A percentile compares a stretch with the other conserved stretches of the same genome.
Conservation (phyloP, 2,797 vertebrate species). For the Babyrousa celebensis region DNA sequence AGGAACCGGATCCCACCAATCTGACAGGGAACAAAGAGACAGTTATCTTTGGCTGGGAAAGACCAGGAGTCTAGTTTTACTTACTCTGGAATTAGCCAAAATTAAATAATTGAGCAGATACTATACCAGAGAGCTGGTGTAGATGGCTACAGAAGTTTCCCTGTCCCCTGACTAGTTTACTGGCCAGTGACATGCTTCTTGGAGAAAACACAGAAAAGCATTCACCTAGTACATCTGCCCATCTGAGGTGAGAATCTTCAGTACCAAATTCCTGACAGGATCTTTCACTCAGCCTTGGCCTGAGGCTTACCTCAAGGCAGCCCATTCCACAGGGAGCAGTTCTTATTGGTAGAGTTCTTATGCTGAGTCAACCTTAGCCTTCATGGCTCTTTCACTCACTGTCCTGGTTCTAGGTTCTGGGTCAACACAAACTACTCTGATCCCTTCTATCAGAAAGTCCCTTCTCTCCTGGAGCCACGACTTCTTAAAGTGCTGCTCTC, state of each 20-base stretch:
- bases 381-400: neutral
- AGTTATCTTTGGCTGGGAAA: constrained; percentile 55
- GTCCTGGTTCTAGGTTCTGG: constrained; percentile 2
- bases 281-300: neutral
- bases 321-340: neutral
- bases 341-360: neutral
- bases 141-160: neutral
- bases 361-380: neutral
- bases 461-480: constrained; percentile 40
- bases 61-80: neutral
- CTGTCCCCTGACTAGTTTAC: neutral
- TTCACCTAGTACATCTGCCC: neutral
- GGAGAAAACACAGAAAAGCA: constrained; percentile 56
- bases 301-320: neutral
- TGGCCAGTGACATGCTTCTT: neutral
- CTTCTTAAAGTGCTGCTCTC: constrained; percentile 1
- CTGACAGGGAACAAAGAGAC: constrained; percentile 88
- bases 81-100: neutral
- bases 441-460: constrained; percentile 33
- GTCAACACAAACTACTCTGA: constrained; percentile 44
- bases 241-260: neutral
- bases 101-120: constrained; percentile 10
- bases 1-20: constrained; percentile 99
- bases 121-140: neutral
- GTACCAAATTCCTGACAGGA: neutral